These are phyloP conservation scores for Sus cebifrons DNA, from an alignment of 2,797 vertebrate genomes.

Conservation along the genomic window DNA sequence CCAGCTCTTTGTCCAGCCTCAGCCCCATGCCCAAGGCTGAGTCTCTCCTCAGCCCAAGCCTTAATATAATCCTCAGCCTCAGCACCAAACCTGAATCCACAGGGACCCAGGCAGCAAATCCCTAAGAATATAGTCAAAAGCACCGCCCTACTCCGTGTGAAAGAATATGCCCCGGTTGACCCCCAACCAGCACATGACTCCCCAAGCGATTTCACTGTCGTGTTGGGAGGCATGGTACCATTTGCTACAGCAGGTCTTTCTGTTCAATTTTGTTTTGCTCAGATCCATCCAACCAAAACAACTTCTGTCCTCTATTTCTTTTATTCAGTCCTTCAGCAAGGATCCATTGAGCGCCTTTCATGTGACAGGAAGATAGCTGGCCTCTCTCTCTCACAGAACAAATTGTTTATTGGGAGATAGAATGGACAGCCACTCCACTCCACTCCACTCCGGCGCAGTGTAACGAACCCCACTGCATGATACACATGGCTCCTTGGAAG, in stretches of 20 bases:
- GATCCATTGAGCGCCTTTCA: neutral
- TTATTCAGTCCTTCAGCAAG: neutral
- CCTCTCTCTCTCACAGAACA: neutral
- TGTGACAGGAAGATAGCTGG: neutral
- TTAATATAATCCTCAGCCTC: neutral
- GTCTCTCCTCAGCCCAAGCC: neutral
- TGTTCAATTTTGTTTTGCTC: neutral
- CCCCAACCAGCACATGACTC: accelerated
- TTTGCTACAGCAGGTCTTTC: neutral
- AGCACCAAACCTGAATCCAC: neutral
- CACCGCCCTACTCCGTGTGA: neutral
- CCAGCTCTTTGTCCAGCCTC: neutral
- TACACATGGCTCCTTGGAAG: neutral
- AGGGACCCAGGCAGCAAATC: neutral
- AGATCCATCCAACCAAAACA: neutral
- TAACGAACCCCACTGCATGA: too few relatives aligned
- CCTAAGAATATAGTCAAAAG: neutral
- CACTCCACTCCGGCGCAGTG: too few relatives aligned
- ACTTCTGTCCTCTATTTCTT: neutral
- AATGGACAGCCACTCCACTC: neutral
- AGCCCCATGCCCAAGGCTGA: neutral
- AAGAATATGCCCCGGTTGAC: neutral
- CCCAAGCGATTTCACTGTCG: neutral
- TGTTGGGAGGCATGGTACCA: accelerated
- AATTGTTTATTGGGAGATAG: neutral